Evolutionary conservation across 2,797 vertebrate species (phyloP).

Genomic region (Gadopsis marmoratus): DNA sequence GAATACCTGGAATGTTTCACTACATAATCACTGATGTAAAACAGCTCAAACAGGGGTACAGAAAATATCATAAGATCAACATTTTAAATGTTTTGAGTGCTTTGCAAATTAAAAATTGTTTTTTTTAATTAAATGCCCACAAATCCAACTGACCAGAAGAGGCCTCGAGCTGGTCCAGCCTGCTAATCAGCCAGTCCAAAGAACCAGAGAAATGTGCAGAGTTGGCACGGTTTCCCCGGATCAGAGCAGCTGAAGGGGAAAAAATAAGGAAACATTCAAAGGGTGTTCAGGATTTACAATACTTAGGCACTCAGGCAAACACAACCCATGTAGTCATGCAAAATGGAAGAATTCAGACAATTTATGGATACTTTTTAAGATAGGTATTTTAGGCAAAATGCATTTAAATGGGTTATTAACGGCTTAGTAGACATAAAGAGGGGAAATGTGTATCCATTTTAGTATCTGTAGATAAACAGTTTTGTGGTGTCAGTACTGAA

Average conservation of each 20-base stretch:
- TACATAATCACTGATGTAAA: not conserved
- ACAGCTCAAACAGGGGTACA: not conserved
- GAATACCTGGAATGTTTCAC: not conserved
- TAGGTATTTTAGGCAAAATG: not conserved
- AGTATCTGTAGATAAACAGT: not conserved
- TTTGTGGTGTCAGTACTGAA: not conserved
- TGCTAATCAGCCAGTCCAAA: conserved; percentile 94
- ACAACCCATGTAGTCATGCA: not conserved
- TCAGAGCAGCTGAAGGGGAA: conserved; percentile 87
- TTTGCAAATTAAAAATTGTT: not conserved
- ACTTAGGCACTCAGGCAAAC: not conserved
- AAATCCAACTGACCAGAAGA: conserved; percentile 88
- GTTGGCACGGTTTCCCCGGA: conserved; percentile 92
- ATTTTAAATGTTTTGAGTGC: not conserved
- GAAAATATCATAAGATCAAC: not conserved
- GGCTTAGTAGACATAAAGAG: not conserved
- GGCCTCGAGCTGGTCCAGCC: conserved; percentile 92
- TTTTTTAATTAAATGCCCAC: not conserved
- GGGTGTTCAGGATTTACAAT: not conserved
- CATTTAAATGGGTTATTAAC: not conserved
- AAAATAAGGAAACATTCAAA: not conserved
- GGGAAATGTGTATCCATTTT: not conserved
- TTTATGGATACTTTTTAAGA: not conserved
- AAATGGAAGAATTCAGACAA: not conserved
- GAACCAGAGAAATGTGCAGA: conserved; percentile 95